A percentile compares a stretch with the other conserved stretches of the same genome.
Conservation (phyloP, 2,888 invertebrate species). For the Hymenopus coronatus region DNA sequence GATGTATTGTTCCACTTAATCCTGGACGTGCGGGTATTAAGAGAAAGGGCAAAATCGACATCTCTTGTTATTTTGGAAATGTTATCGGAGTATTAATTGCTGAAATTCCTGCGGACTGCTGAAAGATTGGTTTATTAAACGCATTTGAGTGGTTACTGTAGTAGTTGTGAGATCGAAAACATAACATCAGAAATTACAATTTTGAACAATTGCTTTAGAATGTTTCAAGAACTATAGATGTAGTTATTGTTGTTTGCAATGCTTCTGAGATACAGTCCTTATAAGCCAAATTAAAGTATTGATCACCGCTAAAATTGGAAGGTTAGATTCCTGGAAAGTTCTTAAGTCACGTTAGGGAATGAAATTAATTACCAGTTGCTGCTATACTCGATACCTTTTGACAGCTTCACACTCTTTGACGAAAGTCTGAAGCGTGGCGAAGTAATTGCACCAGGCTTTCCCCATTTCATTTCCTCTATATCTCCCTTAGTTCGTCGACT, state of each 20-base stretch:
- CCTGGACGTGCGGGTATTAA: neutral
- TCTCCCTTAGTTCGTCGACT: neutral
- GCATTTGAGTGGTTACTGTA: neutral
- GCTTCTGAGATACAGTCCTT: neutral
- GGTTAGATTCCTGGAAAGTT: neutral
- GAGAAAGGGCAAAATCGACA: neutral
- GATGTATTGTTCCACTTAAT: slow-evolving; percentile 5
- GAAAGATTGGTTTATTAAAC: neutral
- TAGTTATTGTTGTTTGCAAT: no score
- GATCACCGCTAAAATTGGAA: neutral
- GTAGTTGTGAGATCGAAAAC: neutral
- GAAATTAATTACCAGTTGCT: neutral
- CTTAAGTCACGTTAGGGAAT: neutral
- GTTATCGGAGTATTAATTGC: neutral
- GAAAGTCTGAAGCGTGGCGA: neutral
- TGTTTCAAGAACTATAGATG: no score
- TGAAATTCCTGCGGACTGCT: neutral
- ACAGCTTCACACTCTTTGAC: neutral
- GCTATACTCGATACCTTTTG: neutral
- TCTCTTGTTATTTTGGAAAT: neutral
- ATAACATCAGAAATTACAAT: neutral
- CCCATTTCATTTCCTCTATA: neutral
- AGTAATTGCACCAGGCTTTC: neutral
- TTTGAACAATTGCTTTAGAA: neutral
- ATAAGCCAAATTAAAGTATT: neutral